These are phyloP conservation scores for Aselliscus stoliczkanus DNA, from an alignment of 2,797 vertebrate genomes.

Conservation along the genomic window DNA sequence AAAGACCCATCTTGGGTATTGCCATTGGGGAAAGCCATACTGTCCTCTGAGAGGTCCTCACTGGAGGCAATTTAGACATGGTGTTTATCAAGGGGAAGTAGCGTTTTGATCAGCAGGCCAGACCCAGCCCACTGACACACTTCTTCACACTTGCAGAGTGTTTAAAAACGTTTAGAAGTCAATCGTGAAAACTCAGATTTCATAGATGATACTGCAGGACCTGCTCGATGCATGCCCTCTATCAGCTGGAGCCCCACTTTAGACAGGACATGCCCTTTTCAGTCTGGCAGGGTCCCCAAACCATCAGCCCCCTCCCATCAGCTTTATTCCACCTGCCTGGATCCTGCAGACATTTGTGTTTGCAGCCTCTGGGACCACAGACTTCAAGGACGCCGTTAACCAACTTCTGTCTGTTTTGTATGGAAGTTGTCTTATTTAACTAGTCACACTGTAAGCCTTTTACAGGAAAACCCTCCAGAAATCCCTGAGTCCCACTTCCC, in stretches of 20 bases:
- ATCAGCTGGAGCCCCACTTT: no score
- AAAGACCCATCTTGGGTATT: not conserved
- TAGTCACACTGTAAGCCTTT: no score
- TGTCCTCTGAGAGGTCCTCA: not conserved
- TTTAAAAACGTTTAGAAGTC: not conserved
- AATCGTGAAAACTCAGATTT: not conserved
- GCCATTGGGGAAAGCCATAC: not conserved
- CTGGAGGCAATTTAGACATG: not conserved
- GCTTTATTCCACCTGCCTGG: not conserved
- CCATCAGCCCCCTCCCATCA: accelerated
- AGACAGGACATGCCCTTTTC: not conserved
- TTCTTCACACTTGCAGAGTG: not conserved
- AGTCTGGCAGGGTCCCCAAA: not conserved
- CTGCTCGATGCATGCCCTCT: not conserved
- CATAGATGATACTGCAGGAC: no score
- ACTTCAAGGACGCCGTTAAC: not conserved
- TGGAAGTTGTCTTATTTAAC: not conserved
- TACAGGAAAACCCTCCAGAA: not conserved
- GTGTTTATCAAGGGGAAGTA: accelerated
- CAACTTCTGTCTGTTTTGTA: not conserved
- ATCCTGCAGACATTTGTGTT: not conserved
- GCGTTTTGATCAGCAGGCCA: not conserved
- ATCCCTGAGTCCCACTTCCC: not conserved
- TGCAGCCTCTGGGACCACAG: not conserved
- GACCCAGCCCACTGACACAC: not conserved